Evolutionary conservation across 2,113 vertebrate genomes (phyloP), one percentile per base, ranked within the genome.

Genomic region (Numida meleagris): DNA sequence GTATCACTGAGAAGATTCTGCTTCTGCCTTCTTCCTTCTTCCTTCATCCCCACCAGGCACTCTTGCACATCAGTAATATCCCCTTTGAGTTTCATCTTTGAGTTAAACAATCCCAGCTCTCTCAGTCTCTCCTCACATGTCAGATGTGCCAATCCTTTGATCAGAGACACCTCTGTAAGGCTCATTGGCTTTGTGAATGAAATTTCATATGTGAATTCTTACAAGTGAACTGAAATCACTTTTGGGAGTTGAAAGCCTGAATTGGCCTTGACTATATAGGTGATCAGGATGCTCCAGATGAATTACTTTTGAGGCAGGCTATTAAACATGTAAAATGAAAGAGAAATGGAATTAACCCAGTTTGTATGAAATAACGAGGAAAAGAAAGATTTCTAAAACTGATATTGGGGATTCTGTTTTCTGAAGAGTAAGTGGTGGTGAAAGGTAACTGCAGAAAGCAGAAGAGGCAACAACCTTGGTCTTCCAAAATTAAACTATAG

Each of bases 201-300:
- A 34, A 68, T 65, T 29, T 61, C 19, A 17, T 5, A 6, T 0
- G 0, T 13, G 33, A 8, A 1, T 38, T 66, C 17, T 72, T 58
- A 45, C 42, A 62, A 9, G 31, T 45, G 6, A 34, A 1, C 10
- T 27, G 53, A 75, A 59, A 46, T 59, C 11, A 9, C 40, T 46
- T 62, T 10, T 18, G 15, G 6, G 45, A 61, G 13, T 21, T 40
- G 21, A 59, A 43, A 21, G 25, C 45, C 50, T 48, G 61, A 6
- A 11, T 53, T 0, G 2, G 0, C 27, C 33, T 43, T 5, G 38
- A 29, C 25, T 14, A 1, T 5, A 24, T 3, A 18, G 51, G 42
- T 36, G 20, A 59, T 20, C 0, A 2, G 21, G 40, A 5, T 4
- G 4, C 38, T 33, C 48, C 24, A 27, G 42, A 19, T 48, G 11